These are phyloP conservation scores for Otocyon megalotis DNA, from an alignment of 2,113 vertebrate genomes.

Conservation along the genomic window DNA sequence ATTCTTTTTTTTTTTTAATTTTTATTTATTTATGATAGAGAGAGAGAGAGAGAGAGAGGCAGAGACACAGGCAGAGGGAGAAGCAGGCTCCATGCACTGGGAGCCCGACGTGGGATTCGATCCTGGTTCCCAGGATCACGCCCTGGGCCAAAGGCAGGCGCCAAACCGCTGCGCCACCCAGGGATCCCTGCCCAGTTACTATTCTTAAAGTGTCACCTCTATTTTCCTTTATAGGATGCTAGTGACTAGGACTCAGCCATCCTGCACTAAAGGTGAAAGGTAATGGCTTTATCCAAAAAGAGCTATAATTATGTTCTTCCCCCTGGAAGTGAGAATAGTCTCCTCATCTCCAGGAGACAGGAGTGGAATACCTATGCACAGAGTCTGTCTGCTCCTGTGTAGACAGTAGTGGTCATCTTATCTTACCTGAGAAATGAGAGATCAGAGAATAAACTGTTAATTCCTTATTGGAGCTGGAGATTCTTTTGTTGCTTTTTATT, in stretches of 20 bases:
- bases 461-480: conserved; percentile 15
- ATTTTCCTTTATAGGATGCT: conserved; percentile 19
- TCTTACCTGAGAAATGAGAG: background rate
- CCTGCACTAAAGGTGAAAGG: background rate
- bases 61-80: too few species aligned
- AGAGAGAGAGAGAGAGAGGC: too few species aligned
- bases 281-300: conserved; percentile 36
- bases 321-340: background rate
- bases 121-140: too few species aligned
- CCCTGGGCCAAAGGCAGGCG: too few species aligned
- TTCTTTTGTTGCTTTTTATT: conserved; percentile 1
- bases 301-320: background rate
- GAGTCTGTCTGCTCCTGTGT: background rate
- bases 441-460: conserved; percentile 2
- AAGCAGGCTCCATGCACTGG: too few species aligned
- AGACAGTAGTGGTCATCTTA: background rate
- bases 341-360: background rate
- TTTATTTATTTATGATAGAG: too few species aligned
- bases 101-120: too few species aligned
- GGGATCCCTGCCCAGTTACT: background rate
- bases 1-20: too few species aligned
- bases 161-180: too few species aligned
- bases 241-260: background rate
- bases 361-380: background rate
- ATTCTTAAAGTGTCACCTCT: background rate